Evolutionary conservation across 2,113 vertebrate species (phyloP).

Genomic region (Trogon melanurus): DNA sequence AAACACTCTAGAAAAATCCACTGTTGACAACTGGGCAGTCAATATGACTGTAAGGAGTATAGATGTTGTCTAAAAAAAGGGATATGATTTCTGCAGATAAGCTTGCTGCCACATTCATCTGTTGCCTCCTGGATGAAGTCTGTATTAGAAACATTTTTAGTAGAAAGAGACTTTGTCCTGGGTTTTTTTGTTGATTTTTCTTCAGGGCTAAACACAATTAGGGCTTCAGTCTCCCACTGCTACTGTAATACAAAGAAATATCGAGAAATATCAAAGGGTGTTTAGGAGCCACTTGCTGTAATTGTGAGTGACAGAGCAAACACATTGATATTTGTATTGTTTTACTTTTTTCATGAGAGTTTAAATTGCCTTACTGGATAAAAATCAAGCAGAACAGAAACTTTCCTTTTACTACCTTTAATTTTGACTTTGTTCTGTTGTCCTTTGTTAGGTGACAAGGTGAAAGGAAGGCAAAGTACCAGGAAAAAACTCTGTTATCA

Average conservation of each 20-base stretch:
- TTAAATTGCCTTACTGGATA: constrained; percentile 18
- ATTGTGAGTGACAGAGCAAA: constrained; percentile 21
- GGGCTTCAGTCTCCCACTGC: not conserved
- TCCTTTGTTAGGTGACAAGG: constrained; percentile 12
- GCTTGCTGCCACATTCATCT: not conserved
- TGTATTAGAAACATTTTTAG: not conserved
- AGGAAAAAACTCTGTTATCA: not conserved
- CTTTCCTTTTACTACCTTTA: not conserved
- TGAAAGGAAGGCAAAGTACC: constrained; percentile 15
- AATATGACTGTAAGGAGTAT: not conserved
- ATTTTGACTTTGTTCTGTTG: constrained; percentile 23
- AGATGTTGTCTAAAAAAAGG: not conserved
- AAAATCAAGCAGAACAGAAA: constrained; percentile 29
- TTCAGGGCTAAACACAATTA: not conserved
- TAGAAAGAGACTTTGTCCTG: not conserved
- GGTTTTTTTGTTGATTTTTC: not conserved
- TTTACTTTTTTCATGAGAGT: not conserved
- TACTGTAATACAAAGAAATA: not conserved
- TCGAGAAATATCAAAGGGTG: not conserved
- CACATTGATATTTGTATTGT: not conserved
- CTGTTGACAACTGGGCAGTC: not conserved
- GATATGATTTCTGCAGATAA: not conserved
- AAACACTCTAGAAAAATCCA: not conserved
- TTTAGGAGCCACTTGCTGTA: not conserved
- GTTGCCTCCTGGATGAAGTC: not conserved